Evolutionary conservation across 1,140 invertebrate species (phyloP).

Genomic region (Proctacanthus coquilletti): DNA sequence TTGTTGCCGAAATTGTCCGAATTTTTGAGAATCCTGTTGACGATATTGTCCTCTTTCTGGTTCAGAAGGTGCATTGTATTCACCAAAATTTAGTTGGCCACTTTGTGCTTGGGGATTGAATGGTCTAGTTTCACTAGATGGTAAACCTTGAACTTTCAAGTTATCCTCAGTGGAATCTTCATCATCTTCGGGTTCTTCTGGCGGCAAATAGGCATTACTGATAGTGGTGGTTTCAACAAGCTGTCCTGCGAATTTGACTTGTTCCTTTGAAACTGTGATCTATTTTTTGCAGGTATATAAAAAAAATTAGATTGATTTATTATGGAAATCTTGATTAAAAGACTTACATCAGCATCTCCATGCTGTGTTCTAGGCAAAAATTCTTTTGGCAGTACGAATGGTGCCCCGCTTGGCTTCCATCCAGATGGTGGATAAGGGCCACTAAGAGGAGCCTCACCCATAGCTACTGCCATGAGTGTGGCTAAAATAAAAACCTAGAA

Average conservation of each 20-base stretch:
- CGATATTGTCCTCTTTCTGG: constrained; percentile 1
- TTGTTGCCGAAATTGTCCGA: background rate
- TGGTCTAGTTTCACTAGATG: constrained; percentile 1
- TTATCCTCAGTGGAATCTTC: constrained; percentile 6
- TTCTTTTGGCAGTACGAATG: background rate
- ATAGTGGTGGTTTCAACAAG: constrained; percentile 2
- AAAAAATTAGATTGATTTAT: too few species aligned
- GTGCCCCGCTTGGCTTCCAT: background rate
- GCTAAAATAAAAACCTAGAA: background rate
- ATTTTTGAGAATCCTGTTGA: background rate
- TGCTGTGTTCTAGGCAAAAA: background rate
- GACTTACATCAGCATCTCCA: background rate
- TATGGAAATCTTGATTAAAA: too few species aligned
- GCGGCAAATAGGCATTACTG: constrained; percentile 5
- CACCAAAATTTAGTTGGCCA: background rate
- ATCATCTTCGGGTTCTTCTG: constrained; percentile 4
- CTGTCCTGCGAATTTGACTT: constrained; percentile 15
- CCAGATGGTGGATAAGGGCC: background rate
- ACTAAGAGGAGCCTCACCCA: background rate
- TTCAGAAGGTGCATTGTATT: background rate
- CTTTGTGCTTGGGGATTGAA: background rate
- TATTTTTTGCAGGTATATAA: too few species aligned
- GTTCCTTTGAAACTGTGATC: too few species aligned
- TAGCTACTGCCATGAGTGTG: background rate
- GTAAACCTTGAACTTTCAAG: constrained; percentile 3